Percentiles rank a stretch among this genome's conserved stretches.
phyloP scores from a whole-genome alignment of 2,113 vertebrate species.

The Suricata suricatta region DNA sequence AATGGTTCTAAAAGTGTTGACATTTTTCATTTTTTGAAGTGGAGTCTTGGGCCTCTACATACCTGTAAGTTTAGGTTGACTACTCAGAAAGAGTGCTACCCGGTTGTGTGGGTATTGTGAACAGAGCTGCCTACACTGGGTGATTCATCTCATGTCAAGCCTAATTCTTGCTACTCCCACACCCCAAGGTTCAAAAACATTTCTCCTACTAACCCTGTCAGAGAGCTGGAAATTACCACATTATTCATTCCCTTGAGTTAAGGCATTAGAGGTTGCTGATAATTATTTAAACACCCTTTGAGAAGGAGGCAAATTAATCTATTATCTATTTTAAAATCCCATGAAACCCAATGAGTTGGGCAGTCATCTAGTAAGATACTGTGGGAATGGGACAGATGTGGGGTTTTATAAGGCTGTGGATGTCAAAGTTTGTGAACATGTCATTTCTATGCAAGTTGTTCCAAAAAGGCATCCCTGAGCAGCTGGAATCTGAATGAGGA shows the following conservation, averaged over 20 bases:
- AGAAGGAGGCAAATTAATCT: constrained; percentile 23
- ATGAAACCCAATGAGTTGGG: neutral
- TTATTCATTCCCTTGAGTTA: constrained; percentile 1
- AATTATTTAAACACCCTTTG: constrained; percentile 40
- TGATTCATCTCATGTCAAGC: constrained; percentile 27
- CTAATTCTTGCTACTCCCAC: neutral
- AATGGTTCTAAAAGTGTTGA: neutral
- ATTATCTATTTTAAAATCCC: neutral
- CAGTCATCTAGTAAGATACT: neutral
- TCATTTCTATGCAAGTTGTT: neutral
- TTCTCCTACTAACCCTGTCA: neutral
- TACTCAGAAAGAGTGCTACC: neutral
- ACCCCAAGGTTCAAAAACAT: constrained; percentile 13
- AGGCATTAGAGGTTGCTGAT: constrained; percentile 26
- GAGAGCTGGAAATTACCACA: constrained; percentile 19
- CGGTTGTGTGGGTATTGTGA: neutral
- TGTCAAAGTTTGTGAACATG: neutral
- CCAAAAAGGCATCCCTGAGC: neutral
- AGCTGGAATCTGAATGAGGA: neutral
- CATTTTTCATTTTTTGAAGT: neutral
- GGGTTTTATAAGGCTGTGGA: neutral
- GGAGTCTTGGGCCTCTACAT: neutral
- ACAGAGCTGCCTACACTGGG: neutral
- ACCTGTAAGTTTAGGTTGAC: neutral
- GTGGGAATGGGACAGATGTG: neutral